A percentile compares a stretch with the other conserved stretches of the same genome.
phyloP scores from a whole-genome alignment of 2,113 vertebrate genomes.

The Paradisaea rubra region DNA sequence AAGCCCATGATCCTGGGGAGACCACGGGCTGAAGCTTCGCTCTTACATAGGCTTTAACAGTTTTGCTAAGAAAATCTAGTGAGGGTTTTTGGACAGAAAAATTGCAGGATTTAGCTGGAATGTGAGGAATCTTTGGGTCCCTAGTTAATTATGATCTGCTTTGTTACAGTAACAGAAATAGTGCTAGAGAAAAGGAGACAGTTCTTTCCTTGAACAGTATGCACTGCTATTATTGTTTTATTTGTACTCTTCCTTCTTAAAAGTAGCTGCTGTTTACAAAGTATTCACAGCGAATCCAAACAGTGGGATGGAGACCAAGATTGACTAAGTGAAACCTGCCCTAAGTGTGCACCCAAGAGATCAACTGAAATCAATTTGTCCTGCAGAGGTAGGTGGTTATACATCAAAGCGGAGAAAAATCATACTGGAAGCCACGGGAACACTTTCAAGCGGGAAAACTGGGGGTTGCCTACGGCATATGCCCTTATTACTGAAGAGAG shows the following conservation, averaged over 20 bases:
- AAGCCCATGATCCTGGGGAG: rapidly evolving
- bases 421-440: not conserved
- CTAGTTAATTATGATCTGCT: not conserved
- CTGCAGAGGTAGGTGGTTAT: conserved; percentile 7
- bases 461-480: not conserved
- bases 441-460: not conserved
- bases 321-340: conserved; percentile 4
- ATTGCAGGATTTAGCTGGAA: not conserved
- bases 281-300: not conserved
- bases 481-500: not conserved
- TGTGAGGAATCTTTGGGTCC: not conserved
- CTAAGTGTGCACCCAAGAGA: conserved; percentile 6
- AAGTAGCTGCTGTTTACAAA: not conserved
- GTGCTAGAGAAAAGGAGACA: not conserved
- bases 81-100: not conserved
- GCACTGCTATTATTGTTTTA: not conserved
- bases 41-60: not conserved
- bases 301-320: not conserved
- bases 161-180: not conserved
- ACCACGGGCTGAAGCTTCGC: not conserved
- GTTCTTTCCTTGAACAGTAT: not conserved
- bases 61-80: not conserved
- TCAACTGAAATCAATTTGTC: conserved; percentile 21
- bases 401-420: conserved; percentile 23
- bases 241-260: not conserved